Conservation (phyloP, 1,140 invertebrate genomes). For the Conus ventricosus region DNA sequence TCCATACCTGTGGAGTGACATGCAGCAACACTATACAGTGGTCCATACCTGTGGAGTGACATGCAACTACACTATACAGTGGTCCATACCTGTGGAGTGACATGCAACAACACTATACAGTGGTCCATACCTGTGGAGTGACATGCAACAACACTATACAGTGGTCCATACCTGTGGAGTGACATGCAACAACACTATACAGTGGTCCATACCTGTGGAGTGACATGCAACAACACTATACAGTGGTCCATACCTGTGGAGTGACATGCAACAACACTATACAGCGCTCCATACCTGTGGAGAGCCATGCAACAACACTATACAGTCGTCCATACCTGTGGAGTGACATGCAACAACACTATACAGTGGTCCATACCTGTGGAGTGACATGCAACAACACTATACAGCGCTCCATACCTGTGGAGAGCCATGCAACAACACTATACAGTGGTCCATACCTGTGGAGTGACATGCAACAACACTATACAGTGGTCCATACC, state of each 20-base stretch:
- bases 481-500: too few species aligned
- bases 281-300: too few species aligned
- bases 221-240: conserved; percentile 25
- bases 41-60: conserved; percentile 75
- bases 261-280: conserved; percentile 23
- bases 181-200: conserved; percentile 28
- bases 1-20: conserved; percentile 74
- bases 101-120: conserved; percentile 31
- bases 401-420: too few species aligned
- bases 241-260: too few species aligned
- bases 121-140: too few species aligned
- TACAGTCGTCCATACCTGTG: too few species aligned
- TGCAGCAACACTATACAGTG: too few species aligned
- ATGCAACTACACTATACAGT: too few species aligned
- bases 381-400: conserved; percentile 52
- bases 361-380: too few species aligned
- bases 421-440: conserved; percentile 50
- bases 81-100: conserved; percentile 76
- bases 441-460: too few species aligned
- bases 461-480: conserved; percentile 53
- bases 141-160: conserved; percentile 30
- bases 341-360: conserved; percentile 43
- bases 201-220: too few species aligned
- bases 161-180: too few species aligned
- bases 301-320: conserved; percentile 9